Evolutionary conservation across 2,888 invertebrate genomes (phyloP).

Genomic region (Pheosia tremula): DNA sequence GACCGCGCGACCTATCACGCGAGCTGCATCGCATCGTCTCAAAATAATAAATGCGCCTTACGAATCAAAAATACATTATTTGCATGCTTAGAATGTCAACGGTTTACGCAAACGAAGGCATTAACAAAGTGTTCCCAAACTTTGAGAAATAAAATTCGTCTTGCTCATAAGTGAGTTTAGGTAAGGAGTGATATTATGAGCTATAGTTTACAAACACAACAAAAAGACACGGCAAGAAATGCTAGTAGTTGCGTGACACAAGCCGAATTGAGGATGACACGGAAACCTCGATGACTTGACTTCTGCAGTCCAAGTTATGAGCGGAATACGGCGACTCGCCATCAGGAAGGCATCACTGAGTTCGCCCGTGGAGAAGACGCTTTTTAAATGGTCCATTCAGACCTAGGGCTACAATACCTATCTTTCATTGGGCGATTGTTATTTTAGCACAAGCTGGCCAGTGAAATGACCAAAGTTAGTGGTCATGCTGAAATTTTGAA

Average conservation of each 20-base stretch:
- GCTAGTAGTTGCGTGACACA: slow-evolving; percentile 41
- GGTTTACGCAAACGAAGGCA: background rate
- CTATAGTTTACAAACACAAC: slow-evolving; percentile 12
- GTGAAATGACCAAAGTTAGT: no score
- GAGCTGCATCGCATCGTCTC: background rate
- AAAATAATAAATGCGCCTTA: background rate
- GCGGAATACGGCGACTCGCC: background rate
- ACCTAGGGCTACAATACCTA: no score
- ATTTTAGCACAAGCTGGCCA: no score
- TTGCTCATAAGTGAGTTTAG: background rate
- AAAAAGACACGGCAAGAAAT: slow-evolving; percentile 10
- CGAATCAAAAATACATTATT: background rate
- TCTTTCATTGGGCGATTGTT: no score
- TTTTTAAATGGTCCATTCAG: no score
- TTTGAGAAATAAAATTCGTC: no score
- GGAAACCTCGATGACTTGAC: slow-evolving; percentile 42
- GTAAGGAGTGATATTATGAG: background rate
- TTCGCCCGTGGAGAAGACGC: no score
- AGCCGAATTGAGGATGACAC: slow-evolving; percentile 48
- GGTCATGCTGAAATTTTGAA: no score
- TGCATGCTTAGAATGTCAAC: background rate
- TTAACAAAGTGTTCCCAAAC: background rate
- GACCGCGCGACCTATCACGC: slow-evolving; percentile 3
- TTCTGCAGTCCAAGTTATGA: slow-evolving; percentile 14
- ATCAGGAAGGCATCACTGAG: no score